A percentile compares a stretch with the other conserved stretches of the same genome.
Conservation (phyloP, 2,113 vertebrate genomes). For the Peromyscus polionotus region DNA sequence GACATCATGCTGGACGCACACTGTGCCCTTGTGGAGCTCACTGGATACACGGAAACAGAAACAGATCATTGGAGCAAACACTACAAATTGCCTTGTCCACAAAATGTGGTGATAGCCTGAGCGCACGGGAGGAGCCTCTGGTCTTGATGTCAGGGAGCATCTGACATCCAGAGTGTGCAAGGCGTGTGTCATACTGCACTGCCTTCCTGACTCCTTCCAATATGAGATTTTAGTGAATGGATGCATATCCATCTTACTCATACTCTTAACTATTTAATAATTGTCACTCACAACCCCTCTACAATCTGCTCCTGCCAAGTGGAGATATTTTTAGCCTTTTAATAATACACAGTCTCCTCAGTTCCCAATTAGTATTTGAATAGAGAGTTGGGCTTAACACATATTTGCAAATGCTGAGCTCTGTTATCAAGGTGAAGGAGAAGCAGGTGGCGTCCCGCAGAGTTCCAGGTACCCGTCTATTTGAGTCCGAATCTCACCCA, state of each 20-base stretch:
- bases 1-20: neutral
- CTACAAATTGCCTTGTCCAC: neutral
- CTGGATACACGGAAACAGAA: neutral
- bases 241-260: constrained; percentile 51
- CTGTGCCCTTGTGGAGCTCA: neutral
- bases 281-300: constrained; percentile 34
- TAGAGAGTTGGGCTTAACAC: neutral
- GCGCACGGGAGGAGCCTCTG: neutral
- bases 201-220: neutral
- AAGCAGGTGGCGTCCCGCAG: neutral
- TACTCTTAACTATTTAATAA: constrained; percentile 56
- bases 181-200: neutral
- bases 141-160: neutral
- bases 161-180: neutral
- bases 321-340: constrained; percentile 71
- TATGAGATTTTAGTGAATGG: constrained; percentile 55
- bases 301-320: constrained; percentile 43
- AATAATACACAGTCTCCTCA: neutral
- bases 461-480: neutral
- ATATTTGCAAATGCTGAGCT: neutral
- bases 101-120: neutral
- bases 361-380: neutral
- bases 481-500: neutral
- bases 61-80: neutral
- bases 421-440: neutral